phyloP scores from a whole-genome alignment of 2,797 vertebrate species.

The Schizopygopsis pylzovi region DNA sequence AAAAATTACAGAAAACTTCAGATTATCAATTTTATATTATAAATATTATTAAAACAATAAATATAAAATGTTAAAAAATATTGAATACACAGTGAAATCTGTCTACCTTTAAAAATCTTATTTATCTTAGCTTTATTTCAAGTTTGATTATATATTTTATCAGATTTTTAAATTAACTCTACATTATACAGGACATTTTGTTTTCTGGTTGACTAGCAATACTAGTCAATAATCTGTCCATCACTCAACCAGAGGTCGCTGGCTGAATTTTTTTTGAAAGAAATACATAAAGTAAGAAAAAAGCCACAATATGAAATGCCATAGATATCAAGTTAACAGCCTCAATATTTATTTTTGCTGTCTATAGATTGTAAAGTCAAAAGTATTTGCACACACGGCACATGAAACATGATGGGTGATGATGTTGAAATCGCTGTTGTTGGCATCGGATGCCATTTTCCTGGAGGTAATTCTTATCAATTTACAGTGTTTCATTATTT shows the following conservation, averaged over 20 bases:
- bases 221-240: neutral
- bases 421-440: constrained; percentile 78
- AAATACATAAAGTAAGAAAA: neutral
- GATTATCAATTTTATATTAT: neutral
- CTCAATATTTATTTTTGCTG: neutral
- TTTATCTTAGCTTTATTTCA: neutral
- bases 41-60: neutral
- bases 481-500: neutral
- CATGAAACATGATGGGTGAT: constrained; percentile 38
- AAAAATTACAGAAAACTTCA: neutral
- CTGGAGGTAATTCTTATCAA: constrained; percentile 75
- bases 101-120: neutral
- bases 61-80: neutral
- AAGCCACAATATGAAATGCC: too few relatives aligned
- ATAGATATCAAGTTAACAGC: neutral
- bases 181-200: neutral
- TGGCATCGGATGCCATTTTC: constrained; percentile 88
- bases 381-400: neutral
- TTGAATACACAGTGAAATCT: neutral
- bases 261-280: neutral
- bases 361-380: neutral
- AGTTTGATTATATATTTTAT: too few relatives aligned
- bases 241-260: neutral
- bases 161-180: neutral
- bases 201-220: neutral